Evolutionary conservation across 2,888 invertebrate species (phyloP), one percentile per base, ranked within the genome.

Genomic region (Polymixis flavicincta): DNA sequence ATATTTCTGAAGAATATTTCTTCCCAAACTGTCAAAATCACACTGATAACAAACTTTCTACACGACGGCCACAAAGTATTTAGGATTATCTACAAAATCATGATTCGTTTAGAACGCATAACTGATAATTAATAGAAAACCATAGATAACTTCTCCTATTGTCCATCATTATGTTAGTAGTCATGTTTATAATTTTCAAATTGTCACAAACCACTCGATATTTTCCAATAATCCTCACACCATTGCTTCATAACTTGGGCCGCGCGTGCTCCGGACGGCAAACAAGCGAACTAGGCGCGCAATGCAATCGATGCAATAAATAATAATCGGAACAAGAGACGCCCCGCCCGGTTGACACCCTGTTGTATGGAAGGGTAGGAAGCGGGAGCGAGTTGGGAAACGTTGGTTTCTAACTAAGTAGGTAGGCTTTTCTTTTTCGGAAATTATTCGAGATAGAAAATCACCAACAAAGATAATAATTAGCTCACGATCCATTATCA

Each of bases 251-350:
- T 76, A 74, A 78, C 84, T 86, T 87, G 80, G 55, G 65, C 82
- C 89, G 64, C 61, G 61, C 45, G 9, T 69, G 52, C 69, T 59
- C 54, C 19, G 71, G 42, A 79, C 69, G 55, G 78, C 84, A 82
- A 85, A 87, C 85, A 87, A 82, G 79, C 80, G 50, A 82, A 80
- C 88, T 86, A 83, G 87, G 73, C 83, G 80, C 75, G 80, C 83
- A 83, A 72, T 89, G 88, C 88, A 88, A 88, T 89, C 89, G 83
- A 85, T 80, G 87, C 83, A 76, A 88, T 88, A 88, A 88, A 88
- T 88, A 89, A 89, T 89, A 88, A 87, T 84, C 82, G 80, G 83
- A 82, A 85, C 86, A 89, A 84, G 83, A 70, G 81, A 78, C 75
- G 72, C 73, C 76, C 74, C 82, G 74, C 86, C 80, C 55, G 69